A percentile compares a stretch with the other conserved stretches of the same genome.
phyloP scores from a whole-genome alignment of 2,888 invertebrate species.

The Monopis laevigella region DNA sequence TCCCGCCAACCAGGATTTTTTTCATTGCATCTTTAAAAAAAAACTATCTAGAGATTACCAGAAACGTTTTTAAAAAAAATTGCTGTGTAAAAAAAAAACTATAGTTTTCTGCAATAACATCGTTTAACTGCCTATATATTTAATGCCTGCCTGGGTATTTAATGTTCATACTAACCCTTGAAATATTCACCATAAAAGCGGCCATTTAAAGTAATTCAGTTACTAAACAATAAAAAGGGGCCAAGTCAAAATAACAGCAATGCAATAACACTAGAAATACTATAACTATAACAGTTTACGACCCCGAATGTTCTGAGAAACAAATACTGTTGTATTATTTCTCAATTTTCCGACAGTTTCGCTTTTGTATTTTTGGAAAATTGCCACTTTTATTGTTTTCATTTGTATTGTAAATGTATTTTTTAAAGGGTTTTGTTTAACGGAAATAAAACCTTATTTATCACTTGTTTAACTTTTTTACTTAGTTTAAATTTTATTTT shows the following conservation, averaged over 20 bases:
- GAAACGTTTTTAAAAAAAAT: background rate
- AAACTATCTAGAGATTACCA: too few species aligned
- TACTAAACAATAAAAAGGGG: background rate
- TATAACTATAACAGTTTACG: constrained; percentile 3
- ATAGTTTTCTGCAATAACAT: background rate
- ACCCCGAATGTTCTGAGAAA: constrained; percentile 2
- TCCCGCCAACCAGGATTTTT: too few species aligned
- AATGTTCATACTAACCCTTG: background rate
- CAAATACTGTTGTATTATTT: too few species aligned
- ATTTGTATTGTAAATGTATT: too few species aligned
- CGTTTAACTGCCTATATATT: background rate
- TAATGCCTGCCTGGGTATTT: background rate
- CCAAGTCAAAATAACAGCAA: background rate
- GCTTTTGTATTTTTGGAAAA: too few species aligned
- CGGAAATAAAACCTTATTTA: too few species aligned
- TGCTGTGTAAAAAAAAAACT: background rate
- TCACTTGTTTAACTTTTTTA: too few species aligned
- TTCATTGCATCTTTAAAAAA: too few species aligned
- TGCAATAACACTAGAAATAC: background rate
- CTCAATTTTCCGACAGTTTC: too few species aligned
- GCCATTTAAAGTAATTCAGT: background rate
- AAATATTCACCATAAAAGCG: background rate
- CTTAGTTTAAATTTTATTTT: too few species aligned
- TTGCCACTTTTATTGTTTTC: too few species aligned
- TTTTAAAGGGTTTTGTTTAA: too few species aligned